Evolutionary conservation across 2,113 vertebrate species (phyloP).

Genomic region (Onychostruthus taczanowskii): DNA sequence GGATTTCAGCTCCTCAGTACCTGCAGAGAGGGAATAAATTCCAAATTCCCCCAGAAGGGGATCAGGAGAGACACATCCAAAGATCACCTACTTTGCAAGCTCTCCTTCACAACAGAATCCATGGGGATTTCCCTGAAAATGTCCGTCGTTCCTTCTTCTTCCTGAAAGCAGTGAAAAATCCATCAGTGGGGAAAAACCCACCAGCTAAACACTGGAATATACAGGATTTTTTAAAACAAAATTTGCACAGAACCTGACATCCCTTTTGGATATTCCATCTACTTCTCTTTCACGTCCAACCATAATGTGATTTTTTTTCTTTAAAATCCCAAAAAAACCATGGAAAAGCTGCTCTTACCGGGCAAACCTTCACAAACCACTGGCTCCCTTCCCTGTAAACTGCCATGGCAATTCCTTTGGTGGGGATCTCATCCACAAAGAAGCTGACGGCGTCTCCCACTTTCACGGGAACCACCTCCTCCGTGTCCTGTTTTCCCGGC

Average conservation of each 20-base stretch:
- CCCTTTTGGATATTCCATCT: not conserved
- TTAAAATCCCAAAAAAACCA: not conserved
- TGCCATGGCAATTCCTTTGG: conserved; percentile 73
- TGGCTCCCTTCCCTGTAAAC: conserved; percentile 13
- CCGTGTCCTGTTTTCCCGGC: accelerated
- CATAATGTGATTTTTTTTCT: accelerated
- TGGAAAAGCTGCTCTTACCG: conserved; percentile 25
- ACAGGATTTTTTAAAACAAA: not conserved
- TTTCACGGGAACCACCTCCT: not conserved
- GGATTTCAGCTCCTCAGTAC: not conserved
- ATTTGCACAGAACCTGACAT: not conserved
- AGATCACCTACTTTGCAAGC: conserved; percentile 59
- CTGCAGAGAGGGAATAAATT: not conserved
- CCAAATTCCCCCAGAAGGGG: accelerated
- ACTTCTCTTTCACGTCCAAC: not conserved
- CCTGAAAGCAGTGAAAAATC: conserved; percentile 62
- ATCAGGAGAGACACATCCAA: not conserved
- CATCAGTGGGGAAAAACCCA: not conserved
- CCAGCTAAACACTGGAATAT: not conserved
- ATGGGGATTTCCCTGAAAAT: conserved; percentile 69
- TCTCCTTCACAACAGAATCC: conserved; percentile 71
- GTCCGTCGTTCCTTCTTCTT: conserved; percentile 63
- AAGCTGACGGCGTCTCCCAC: conserved; percentile 79
- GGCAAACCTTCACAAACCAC: conserved; percentile 56
- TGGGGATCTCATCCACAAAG: conserved; percentile 50